These are phyloP conservation scores for Clarias batrachus DNA, from an alignment of 2,113 vertebrate species.

Conservation along the genomic window DNA sequence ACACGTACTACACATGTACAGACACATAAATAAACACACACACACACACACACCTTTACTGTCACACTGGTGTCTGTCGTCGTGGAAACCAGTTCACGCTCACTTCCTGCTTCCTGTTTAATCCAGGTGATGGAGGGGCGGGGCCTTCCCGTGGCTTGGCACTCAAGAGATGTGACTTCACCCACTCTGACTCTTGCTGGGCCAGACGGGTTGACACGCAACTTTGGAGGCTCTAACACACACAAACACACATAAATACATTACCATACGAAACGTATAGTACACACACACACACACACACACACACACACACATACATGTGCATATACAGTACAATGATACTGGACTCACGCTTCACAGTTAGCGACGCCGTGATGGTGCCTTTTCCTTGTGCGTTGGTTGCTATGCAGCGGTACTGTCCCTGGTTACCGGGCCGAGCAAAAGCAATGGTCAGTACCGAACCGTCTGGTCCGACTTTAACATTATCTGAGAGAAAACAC, in stretches of 20 bases:
- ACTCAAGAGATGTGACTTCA: constrained; percentile 79
- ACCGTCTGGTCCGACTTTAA: constrained; percentile 79
- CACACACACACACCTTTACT: constrained; percentile 71
- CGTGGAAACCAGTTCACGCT: constrained; percentile 68
- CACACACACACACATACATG: neutral
- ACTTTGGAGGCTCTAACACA: constrained; percentile 78
- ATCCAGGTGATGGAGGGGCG: constrained; percentile 82
- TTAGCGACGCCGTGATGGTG: constrained; percentile 73
- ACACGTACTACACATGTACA: neutral
- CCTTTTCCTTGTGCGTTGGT: constrained; percentile 73
- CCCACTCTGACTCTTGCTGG: constrained; percentile 78
- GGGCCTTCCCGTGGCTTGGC: constrained; percentile 80
- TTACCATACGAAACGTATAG: neutral
- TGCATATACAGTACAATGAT: neutral
- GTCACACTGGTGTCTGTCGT: constrained; percentile 71
- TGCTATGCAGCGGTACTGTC: constrained; percentile 85
- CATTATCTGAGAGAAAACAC: constrained; percentile 74
- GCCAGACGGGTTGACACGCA: constrained; percentile 79
- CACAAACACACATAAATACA: neutral
- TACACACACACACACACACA: neutral
- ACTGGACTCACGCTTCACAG: constrained; percentile 78
- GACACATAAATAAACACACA: neutral
- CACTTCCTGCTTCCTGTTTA: constrained; percentile 72
- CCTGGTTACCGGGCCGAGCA: constrained; percentile 77
- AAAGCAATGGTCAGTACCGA: constrained; percentile 77